phyloP scores from a whole-genome alignment of 2,888 invertebrate genomes.

The Bruchidius siliquastri region DNA sequence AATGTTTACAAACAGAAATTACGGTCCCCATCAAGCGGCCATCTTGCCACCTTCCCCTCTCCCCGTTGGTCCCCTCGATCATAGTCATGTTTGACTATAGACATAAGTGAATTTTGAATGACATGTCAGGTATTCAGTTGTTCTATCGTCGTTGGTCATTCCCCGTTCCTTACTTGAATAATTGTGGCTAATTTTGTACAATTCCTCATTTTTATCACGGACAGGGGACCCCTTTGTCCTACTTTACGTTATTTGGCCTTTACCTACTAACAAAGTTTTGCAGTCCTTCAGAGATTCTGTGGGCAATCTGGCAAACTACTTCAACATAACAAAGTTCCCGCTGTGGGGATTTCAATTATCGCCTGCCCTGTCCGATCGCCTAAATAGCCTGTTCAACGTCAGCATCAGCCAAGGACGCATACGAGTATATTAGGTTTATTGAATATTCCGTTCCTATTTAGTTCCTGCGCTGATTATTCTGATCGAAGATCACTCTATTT shows the following conservation, averaged over 20 bases:
- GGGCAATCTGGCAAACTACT: background rate
- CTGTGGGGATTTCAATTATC: background rate
- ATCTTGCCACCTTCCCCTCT: no score
- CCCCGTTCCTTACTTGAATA: no score
- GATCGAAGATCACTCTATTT: no score
- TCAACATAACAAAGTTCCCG: background rate
- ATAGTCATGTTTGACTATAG: no score
- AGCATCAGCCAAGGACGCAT: background rate
- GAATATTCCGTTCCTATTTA: background rate
- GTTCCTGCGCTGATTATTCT: background rate
- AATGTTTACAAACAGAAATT: no score
- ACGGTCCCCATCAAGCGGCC: no score
- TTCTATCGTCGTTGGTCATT: no score
- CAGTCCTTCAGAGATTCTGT: background rate
- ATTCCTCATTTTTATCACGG: background rate
- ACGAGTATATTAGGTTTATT: background rate
- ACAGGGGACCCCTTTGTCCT: background rate
- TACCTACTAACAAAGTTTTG: background rate
- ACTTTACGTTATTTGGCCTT: background rate
- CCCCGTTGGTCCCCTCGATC: no score
- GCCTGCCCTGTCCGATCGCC: background rate
- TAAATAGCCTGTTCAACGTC: background rate
- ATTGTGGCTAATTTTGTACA: no score
- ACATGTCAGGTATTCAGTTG: no score
- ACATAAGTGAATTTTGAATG: no score